phyloP scores from a whole-genome alignment of 2,888 invertebrate genomes.

The Leptura quadrifasciata region DNA sequence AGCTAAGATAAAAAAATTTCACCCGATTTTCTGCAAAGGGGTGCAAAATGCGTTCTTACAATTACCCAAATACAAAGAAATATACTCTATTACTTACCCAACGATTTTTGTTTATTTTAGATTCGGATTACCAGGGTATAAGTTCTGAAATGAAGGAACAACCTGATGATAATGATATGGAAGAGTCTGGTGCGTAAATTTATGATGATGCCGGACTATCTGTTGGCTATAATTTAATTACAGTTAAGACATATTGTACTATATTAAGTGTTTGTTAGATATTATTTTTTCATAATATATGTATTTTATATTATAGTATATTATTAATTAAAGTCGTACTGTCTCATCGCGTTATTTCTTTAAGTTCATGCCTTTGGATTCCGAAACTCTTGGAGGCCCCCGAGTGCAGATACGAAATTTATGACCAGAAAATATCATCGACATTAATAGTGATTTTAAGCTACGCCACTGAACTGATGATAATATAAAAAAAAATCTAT shows the following conservation, averaged over 20 bases:
- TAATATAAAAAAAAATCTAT: too few relatives aligned
- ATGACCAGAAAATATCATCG: too few relatives aligned
- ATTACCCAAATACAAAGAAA: too few relatives aligned
- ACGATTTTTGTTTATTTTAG: slow-evolving; percentile 14
- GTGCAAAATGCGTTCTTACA: too few relatives aligned
- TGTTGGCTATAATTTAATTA: not conserved
- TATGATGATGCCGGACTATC: not conserved
- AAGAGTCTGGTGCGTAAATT: slow-evolving; percentile 29
- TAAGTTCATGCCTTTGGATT: too few relatives aligned
- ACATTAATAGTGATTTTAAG: too few relatives aligned
- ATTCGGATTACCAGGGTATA: slow-evolving; percentile 30
- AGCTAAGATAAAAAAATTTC: too few relatives aligned
- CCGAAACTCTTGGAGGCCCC: too few relatives aligned
- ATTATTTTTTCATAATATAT: not conserved
- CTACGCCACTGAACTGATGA: too few relatives aligned
- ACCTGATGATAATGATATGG: slow-evolving; percentile 12
- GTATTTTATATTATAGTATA: not conserved
- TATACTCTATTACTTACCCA: not conserved
- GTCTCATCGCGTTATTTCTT: too few relatives aligned
- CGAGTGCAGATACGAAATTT: too few relatives aligned
- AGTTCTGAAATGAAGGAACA: slow-evolving; percentile 11
- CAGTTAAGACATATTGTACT: not conserved
- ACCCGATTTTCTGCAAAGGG: too few relatives aligned
- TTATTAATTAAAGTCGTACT: not conserved
- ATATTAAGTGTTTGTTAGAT: not conserved